Evolutionary conservation across 2,888 invertebrate species (phyloP), one percentile per base, ranked within the genome.

Genomic region (Criorhina ranunculi): DNA sequence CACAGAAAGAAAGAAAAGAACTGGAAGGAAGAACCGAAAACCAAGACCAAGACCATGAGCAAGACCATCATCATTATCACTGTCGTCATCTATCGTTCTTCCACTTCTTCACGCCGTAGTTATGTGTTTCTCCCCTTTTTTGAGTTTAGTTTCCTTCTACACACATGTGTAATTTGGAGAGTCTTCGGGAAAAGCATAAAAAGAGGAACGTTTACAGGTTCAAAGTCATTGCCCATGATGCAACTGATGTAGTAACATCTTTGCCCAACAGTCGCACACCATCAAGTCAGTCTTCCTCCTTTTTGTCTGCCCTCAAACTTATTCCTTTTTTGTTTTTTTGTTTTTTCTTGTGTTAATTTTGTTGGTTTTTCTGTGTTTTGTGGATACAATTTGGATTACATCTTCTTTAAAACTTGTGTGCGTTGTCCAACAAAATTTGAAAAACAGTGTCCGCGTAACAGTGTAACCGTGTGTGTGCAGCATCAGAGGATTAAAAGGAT

Each of bases 141-240:
- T 49, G 37, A 75, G 62, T 85, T 85, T 31, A 17, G 44, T 49
- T 79, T 75, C 59, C 55, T 55, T 62, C 37, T 42, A 35, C 73
- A 70, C 60, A 80, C 76, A 66, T 53, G 53, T 62, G 55, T 60
- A 51, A 42, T 80, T 85, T 85, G 75, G 75, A 90, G 90, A 90
- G 90, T 89, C 89, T 90, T 88, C 78, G 87, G 88, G 88, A 88
- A 90, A 91, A 91, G 91, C 92, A 92, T 92, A 92, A 92, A 92
- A 92, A 91, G 92, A 91, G 90, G 89, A 90, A 88, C 89, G 89
- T 89, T 90, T 89, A 88, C 89, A 89, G 90, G 90, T 90, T 91
- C 90, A 92, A 91, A 92, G 92, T 91, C 92, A 92, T 92, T 92
- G 92, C 91, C 91, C 91, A 91, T 92, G 90, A 92, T 92, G 92